phyloP scores from a whole-genome alignment of 2,888 invertebrate species.

The Noctua janthina region DNA sequence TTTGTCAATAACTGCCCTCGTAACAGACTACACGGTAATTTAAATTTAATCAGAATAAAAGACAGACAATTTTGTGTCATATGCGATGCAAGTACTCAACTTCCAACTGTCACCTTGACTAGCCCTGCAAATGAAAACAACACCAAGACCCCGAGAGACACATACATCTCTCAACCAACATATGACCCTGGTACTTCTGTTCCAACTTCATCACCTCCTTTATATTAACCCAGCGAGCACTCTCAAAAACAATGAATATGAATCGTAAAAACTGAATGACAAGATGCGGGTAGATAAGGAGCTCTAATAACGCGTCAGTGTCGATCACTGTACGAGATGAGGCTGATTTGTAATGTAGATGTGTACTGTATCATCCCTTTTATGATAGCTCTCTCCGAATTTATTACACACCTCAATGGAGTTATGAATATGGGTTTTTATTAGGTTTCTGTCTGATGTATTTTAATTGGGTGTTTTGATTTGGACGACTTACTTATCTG shows the following conservation, averaged over 20 bases:
- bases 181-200: slow-evolving; percentile 50
- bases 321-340: slow-evolving; percentile 64
- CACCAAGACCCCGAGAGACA: slow-evolving; percentile 10
- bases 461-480: slow-evolving; percentile 57
- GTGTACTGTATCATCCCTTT: slow-evolving; percentile 61
- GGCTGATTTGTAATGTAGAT: slow-evolving; percentile 70
- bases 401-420: slow-evolving; percentile 68
- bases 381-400: slow-evolving; percentile 64
- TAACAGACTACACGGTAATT: not conserved
- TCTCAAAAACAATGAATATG: slow-evolving; percentile 86
- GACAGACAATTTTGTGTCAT: not conserved
- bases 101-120: not conserved
- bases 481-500: slow-evolving; percentile 24
- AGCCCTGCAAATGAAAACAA: slow-evolving; percentile 3
- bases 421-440: slow-evolving; percentile 68
- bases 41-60: not conserved
- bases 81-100: not conserved
- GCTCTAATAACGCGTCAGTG: slow-evolving; percentile 79
- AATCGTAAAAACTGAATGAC: slow-evolving; percentile 84
- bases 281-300: slow-evolving; percentile 82
- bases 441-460: slow-evolving; percentile 53
- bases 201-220: slow-evolving; percentile 42
- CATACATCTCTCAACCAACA: slow-evolving; percentile 27
- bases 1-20: not conserved
- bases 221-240: slow-evolving; percentile 67